A percentile compares a stretch with the other conserved stretches of the same genome.
Evolutionary conservation across 2,888 invertebrate species (phyloP).

Genomic region (Nephrotoma appendiculata): DNA sequence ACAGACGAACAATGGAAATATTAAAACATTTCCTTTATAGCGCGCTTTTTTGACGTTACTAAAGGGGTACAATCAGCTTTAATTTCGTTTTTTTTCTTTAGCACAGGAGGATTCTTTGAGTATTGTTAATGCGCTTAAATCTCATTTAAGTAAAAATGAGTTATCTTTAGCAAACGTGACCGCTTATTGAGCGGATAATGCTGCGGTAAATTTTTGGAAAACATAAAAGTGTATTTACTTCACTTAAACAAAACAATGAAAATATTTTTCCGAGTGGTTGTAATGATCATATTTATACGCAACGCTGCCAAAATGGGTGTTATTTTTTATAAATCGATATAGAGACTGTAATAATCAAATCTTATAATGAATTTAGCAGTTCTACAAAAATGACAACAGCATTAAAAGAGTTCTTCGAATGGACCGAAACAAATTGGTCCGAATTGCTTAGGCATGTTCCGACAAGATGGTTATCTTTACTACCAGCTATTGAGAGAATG

Average conservation of each 20-base stretch:
- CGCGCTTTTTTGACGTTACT: not conserved
- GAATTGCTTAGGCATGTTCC: slow-evolving; percentile 6
- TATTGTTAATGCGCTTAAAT: too few relatives aligned
- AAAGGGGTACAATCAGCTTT: not conserved
- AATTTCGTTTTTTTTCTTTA: not conserved
- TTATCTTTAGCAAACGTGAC: too few relatives aligned
- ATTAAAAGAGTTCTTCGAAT: slow-evolving; percentile 6
- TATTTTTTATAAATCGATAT: not conserved
- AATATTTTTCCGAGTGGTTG: slow-evolving; percentile 4
- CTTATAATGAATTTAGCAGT: slow-evolving; percentile 6
- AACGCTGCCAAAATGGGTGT: not conserved
- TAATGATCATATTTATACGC: slow-evolving; percentile 3
- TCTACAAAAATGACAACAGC: slow-evolving; percentile 2
- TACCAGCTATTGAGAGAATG: slow-evolving; percentile 7
- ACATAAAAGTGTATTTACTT: slow-evolving; percentile 8
- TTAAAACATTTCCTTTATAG: not conserved
- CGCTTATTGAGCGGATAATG: too few relatives aligned
- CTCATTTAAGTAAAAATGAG: too few relatives aligned
- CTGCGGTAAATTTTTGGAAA: too few relatives aligned
- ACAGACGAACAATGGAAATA: not conserved
- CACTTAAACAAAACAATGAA: slow-evolving; percentile 3
- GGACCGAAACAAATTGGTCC: too few relatives aligned
- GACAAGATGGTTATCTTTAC: slow-evolving; percentile 8
- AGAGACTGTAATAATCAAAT: slow-evolving; percentile 7
- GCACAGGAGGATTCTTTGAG: not conserved